phyloP scores from a whole-genome alignment of 30 jellyfish, hydroid and myxozoan species.

The Clytia hemisphaerica region DNA sequence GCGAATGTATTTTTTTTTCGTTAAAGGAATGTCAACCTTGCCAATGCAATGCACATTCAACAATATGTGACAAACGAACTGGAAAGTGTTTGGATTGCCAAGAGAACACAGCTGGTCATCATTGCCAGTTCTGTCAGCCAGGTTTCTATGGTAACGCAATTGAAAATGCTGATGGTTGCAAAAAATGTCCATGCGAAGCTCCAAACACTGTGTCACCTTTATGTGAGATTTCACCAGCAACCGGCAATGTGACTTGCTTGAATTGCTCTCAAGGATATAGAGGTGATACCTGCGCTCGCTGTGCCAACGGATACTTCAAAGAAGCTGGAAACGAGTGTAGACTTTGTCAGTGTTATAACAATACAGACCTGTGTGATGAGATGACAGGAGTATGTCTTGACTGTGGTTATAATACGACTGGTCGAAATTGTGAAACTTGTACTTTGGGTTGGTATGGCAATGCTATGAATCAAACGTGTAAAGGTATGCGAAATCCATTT shows the following conservation, averaged over 20 bases:
- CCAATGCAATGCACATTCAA: slow-evolving; percentile 63
- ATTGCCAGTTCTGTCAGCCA: slow-evolving; percentile 51
- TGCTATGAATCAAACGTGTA: slow-evolving; percentile 54
- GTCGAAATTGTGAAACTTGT: slow-evolving; percentile 59
- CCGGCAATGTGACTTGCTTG: slow-evolving; percentile 50
- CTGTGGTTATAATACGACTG: slow-evolving; percentile 66
- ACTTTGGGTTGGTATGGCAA: slow-evolving; percentile 80
- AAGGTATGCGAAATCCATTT: slow-evolving; percentile 35
- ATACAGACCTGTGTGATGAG: slow-evolving; percentile 48
- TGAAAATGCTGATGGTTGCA: slow-evolving; percentile 57
- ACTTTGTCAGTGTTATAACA: slow-evolving; percentile 56
- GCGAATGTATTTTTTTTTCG: slow-evolving; percentile 27
- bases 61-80: slow-evolving; percentile 50
- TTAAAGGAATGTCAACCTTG: slow-evolving; percentile 62
- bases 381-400: slow-evolving; percentile 54
- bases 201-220: slow-evolving; percentile 59
- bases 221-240: slow-evolving; percentile 21
- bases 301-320: background rate
- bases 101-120: slow-evolving; percentile 63
- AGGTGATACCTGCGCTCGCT: slow-evolving; percentile 63
- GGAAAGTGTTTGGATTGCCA: slow-evolving; percentile 61
- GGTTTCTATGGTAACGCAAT: slow-evolving; percentile 71
- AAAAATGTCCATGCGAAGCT: slow-evolving; percentile 64
- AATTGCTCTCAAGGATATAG: slow-evolving; percentile 74
- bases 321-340: slow-evolving; percentile 48